Base-by-base conservation (phyloP, 2,797 vertebrate species). In the Myotis myotis region DNA sequence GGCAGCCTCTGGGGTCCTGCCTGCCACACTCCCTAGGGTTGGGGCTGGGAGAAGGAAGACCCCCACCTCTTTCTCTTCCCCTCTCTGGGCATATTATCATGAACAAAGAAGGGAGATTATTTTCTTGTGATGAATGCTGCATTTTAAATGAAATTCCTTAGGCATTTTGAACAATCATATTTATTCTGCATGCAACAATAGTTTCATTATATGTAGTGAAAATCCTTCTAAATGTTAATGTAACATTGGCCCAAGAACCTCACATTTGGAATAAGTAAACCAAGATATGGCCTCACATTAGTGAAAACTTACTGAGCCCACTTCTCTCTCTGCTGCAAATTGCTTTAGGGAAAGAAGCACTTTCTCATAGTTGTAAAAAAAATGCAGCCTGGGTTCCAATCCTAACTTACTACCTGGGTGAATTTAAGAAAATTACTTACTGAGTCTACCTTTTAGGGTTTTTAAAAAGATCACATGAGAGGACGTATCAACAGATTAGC, bases 161-260 rank as follows among this genome's bases (percentile, higher is more conserved):
- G 92, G 91, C 95, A 60, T 90, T 97, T 97, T 94, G 93, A 96
- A 88, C 94, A 95, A 88, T 92, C 93, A 91, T 88, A 94, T 94
- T 96, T 96, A 96, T 96, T 97, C 95, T 94, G 70, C 94, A 95
- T 76, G 94, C 94, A 96, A 94, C 94, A 96, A 91, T 91, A 88
- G 89, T 94, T 97, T 96, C 96, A 94, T 96, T 96, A 95, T 93
- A 92, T 95, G 55, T 82, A 94, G 94, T 93, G 93, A 96, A 96
- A 96, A 96, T 95, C 90, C 87, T 95, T 97, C 96, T 97, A 96
- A 96, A 96, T 97, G 95, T 94, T 96, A 96, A 96, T 96, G 93
- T 95, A 95, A 93, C 89, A 55, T 75, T 95, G 97, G 92, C 47
- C 87, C 81, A 91, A 96, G 81, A 96, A 96, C 38, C 74, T 95